phyloP scores from a whole-genome alignment of 1,140 invertebrate species.

The Leptinotarsa defecta region DNA sequence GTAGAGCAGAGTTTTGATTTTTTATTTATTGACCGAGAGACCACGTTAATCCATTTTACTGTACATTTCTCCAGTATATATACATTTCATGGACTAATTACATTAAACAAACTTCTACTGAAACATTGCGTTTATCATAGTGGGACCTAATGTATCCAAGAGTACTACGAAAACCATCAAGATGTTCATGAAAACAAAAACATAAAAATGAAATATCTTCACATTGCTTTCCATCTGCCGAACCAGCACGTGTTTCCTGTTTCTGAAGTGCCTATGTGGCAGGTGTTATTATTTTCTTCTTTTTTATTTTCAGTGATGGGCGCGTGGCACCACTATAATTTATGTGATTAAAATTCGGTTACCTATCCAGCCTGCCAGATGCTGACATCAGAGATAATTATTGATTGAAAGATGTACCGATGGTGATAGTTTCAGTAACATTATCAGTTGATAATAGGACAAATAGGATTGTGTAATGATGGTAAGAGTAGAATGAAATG shows the following conservation, averaged over 20 bases:
- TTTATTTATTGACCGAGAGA: too few relatives aligned
- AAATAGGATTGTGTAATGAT: too few relatives aligned
- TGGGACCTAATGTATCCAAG: too few relatives aligned
- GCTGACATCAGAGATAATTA: background rate
- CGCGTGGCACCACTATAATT: conserved; percentile 7
- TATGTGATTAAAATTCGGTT: conserved; percentile 3
- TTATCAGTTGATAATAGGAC: too few relatives aligned
- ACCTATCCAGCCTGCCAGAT: background rate
- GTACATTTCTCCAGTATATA: too few relatives aligned
- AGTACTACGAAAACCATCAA: too few relatives aligned
- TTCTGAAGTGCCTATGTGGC: conserved; percentile 1
- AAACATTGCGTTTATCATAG: too few relatives aligned
- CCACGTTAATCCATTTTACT: too few relatives aligned
- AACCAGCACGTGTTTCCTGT: background rate
- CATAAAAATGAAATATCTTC: background rate
- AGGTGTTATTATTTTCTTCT: background rate
- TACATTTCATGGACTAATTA: too few relatives aligned
- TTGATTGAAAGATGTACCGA: background rate
- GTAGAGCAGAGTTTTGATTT: too few relatives aligned
- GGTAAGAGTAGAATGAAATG: too few relatives aligned
- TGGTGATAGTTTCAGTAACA: background rate
- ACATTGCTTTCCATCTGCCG: conserved; percentile 5
- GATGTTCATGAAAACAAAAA: background rate
- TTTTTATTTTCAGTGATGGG: background rate
- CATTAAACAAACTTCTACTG: too few relatives aligned